Percentiles rank a stretch among this genome's conserved stretches.
Evolutionary conservation across 2,113 vertebrate genomes (phyloP).

Genomic region (Tringa solitaria): DNA sequence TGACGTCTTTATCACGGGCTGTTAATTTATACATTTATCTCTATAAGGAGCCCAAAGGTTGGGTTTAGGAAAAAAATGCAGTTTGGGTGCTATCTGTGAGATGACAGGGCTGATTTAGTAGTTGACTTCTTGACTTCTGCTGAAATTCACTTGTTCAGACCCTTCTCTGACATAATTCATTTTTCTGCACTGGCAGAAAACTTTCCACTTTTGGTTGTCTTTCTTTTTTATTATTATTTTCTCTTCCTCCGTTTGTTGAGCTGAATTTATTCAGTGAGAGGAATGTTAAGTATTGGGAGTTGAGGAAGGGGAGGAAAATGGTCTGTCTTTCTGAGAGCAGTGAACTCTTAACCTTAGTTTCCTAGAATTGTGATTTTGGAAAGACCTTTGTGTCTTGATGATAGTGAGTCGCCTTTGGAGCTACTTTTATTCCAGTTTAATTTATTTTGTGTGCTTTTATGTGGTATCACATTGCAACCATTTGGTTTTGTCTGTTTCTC

Average conservation of each 20-base stretch:
- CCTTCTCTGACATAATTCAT: neutral
- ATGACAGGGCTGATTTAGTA: neutral
- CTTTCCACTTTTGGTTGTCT: neutral
- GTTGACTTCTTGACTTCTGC: neutral
- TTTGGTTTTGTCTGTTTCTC: neutral
- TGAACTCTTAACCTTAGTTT: neutral
- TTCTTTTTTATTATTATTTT: neutral
- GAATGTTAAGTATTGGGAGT: neutral
- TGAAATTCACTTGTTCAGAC: neutral
- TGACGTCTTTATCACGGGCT: neutral
- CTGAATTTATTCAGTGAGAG: neutral
- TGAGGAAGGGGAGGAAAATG: neutral
- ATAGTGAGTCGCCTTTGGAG: neutral
- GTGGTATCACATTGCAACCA: neutral
- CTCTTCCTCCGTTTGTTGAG: neutral
- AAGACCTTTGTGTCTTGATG: neutral
- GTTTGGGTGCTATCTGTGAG: neutral
- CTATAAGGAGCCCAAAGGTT: neutral
- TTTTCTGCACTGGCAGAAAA: neutral
- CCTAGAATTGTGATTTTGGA: neutral
- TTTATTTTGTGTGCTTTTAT: neutral
- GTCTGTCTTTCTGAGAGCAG: neutral
- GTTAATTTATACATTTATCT: neutral
- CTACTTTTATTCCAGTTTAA: neutral
- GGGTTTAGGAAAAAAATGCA: neutral